phyloP scores from a whole-genome alignment of 2,113 vertebrate species.

The Irena cyanogastra region DNA sequence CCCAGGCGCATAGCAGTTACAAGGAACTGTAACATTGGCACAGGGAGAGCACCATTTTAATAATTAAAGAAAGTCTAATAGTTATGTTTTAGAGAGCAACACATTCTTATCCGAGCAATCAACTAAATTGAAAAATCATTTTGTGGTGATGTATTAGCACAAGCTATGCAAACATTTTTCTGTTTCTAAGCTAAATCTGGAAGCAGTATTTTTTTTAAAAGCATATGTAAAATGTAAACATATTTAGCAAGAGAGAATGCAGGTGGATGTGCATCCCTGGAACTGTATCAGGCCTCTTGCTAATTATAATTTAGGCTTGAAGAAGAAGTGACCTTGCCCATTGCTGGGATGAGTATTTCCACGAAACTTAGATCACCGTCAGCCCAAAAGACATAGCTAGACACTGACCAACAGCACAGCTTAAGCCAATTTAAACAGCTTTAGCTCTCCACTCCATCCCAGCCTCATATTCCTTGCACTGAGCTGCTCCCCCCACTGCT shows the following conservation, averaged over 20 bases:
- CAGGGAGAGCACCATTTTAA: background rate
- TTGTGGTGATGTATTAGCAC: background rate
- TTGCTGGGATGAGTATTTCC: background rate
- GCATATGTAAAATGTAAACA: background rate
- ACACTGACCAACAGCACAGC: slow-evolving; percentile 3
- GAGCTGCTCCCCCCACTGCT: background rate
- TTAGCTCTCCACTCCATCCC: background rate
- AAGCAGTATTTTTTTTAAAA: background rate
- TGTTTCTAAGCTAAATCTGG: background rate
- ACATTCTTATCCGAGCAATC: background rate
- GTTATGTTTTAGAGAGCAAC: background rate
- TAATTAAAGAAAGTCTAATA: slow-evolving; percentile 9
- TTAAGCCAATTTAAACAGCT: slow-evolving; percentile 43
- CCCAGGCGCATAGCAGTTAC: background rate
- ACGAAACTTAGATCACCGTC: background rate
- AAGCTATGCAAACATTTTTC: background rate
- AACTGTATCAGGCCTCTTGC: background rate
- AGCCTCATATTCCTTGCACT: background rate
- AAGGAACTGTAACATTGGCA: background rate
- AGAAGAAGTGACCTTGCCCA: background rate
- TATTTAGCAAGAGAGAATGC: background rate
- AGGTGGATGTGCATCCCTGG: slow-evolving; percentile 6
- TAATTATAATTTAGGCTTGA: background rate
- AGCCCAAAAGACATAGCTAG: slow-evolving; percentile 41
- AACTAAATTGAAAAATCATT: background rate